Evolutionary conservation across 2,888 invertebrate genomes (phyloP), one percentile per base, ranked within the genome.

Genomic region (Belgica antarctica): DNA sequence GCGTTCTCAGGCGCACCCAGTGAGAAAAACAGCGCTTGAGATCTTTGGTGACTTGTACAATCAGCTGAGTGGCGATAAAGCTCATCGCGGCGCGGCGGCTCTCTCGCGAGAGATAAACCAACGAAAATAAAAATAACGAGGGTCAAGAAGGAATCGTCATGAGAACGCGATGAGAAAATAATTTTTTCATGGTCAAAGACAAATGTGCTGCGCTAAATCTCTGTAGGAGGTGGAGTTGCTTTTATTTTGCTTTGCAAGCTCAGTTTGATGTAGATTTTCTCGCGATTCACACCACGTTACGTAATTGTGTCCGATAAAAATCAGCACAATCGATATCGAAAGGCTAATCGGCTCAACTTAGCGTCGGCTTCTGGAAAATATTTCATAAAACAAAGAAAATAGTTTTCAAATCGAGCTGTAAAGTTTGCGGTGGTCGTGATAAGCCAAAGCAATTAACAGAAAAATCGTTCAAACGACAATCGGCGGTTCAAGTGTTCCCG

Each of bases 151-250:
- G n/a, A 52, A 68, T 68, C 31, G 52, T 52, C 52, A 52, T 19
- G n/a, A 5, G 57, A 57, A 19, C n/a, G 25, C n/a, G 59, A 52
- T 59, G 59, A 59, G 25, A 59, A 19, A 27, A 59, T 59, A 25
- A 12, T 25, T 31, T 31, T 68, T 68, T 68, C 68, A 68, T 68
- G 68, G 68, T 68, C 68, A 68, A 68, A 68, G 68, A 68, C 68
- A 22, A 57, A 31, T 57, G 17, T 15, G 52, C 52, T 52, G 68
- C 68, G 52, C 34, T 27, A 7, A 31, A 46, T 57, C 15, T 46
- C 4, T 65, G 27, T 27, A 46, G 65, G 24, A 24, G 22, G 31
- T 36, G 28, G 22, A 52, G 7, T 19, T 22, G 17, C 52, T 25
- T 24, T 59, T 25, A 15, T 25, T 59, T 59, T 22, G 52, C 22